Percentiles rank a stretch among this genome's conserved stretches.
phyloP scores from a whole-genome alignment of 2,888 invertebrate genomes.

The Aleiodes testaceus region DNA sequence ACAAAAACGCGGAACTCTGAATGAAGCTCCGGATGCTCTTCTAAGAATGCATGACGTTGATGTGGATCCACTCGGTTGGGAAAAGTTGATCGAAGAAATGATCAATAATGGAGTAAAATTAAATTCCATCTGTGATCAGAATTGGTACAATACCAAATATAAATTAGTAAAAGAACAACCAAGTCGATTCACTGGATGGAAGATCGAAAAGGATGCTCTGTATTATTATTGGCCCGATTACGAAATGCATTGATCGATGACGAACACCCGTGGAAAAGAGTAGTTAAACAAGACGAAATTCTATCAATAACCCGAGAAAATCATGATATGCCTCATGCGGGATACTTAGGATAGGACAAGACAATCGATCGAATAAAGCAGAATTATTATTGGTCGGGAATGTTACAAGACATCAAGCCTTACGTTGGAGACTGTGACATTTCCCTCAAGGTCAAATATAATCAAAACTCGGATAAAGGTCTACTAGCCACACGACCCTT shows the following conservation, averaged over 20 bases:
- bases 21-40: too few relatives aligned
- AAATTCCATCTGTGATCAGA: neutral
- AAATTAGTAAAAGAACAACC: slow-evolving; percentile 33
- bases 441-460: too few relatives aligned
- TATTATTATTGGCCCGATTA: slow-evolving; percentile 32
- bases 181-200: slow-evolving; percentile 31
- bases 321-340: slow-evolving; percentile 33
- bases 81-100: slow-evolving; percentile 23
- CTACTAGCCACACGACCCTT: slow-evolving; percentile 29
- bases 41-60: too few relatives aligned
- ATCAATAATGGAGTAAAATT: neutral
- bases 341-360: slow-evolving; percentile 28
- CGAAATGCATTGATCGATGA: slow-evolving; percentile 33
- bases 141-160: slow-evolving; percentile 38
- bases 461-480: slow-evolving; percentile 32
- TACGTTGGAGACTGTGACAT: too few relatives aligned
- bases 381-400: slow-evolving; percentile 41
- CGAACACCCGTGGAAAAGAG: neutral
- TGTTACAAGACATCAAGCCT: too few relatives aligned
- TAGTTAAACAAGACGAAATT: slow-evolving; percentile 35
- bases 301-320: slow-evolving; percentile 39
- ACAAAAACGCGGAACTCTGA: too few relatives aligned
- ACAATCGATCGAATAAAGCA: slow-evolving; percentile 43
- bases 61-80: neutral
- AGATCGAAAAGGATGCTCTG: slow-evolving; percentile 2